Conservation (phyloP, 2,113 vertebrate species). For the Salvelinus fontinalis region DNA sequence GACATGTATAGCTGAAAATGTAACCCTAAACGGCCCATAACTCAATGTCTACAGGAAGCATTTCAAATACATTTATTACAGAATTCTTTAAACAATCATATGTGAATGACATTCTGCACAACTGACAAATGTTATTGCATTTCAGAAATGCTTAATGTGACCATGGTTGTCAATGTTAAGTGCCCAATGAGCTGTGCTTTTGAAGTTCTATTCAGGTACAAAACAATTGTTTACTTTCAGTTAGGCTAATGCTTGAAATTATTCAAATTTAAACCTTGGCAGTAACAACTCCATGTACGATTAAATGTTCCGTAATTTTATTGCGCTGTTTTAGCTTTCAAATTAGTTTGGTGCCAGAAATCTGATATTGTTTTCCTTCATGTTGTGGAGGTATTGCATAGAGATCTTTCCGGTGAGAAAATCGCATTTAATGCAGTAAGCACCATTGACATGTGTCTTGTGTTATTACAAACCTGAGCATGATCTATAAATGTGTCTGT, state of each 20-base stretch:
- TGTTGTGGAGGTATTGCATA: not conserved
- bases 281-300: not conserved
- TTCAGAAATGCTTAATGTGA: not conserved
- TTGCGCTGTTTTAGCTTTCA: not conserved
- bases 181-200: not conserved
- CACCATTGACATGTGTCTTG: not conserved
- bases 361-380: too few species aligned
- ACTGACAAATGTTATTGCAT: not conserved
- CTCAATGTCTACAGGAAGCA: not conserved
- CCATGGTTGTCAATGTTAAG: not conserved
- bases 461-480: not conserved
- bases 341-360: not conserved
- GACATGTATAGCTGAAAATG: not conserved
- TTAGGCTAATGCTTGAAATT: not conserved
- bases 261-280: not conserved
- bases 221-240: not conserved
- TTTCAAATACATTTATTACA: not conserved
- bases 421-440: not conserved
- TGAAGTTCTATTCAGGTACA: too few species aligned
- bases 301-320: not conserved
- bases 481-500: not conserved
- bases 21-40: not conserved
- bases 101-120: not conserved
- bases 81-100: not conserved
- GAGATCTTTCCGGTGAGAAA: not conserved